These are phyloP conservation scores for Chaetura pelagica DNA, from an alignment of 2,113 vertebrate species.

Conservation along the genomic window DNA sequence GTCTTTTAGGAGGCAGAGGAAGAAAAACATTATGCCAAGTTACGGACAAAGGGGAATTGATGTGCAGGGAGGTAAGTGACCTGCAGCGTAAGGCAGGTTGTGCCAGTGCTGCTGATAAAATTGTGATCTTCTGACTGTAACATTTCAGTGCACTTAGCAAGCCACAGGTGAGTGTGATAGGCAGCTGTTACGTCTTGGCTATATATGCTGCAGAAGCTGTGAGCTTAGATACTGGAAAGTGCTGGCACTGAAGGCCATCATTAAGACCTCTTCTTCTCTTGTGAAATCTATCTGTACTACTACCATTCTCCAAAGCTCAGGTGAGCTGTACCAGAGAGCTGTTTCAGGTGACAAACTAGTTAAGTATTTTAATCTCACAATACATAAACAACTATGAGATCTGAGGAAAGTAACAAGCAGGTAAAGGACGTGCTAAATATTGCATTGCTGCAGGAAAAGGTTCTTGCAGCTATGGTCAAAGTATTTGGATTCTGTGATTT, in stretches of 20 bases:
- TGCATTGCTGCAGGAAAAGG: background rate
- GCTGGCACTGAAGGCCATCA: background rate
- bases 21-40: background rate
- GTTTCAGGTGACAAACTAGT: background rate
- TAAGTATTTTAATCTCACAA: background rate
- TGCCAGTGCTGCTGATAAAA: background rate
- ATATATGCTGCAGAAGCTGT: background rate
- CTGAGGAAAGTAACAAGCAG: background rate
- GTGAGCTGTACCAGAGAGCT: background rate
- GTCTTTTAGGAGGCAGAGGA: background rate
- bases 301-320: background rate
- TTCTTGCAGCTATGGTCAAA: background rate
- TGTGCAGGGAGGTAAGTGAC: background rate
- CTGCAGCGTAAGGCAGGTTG: background rate
- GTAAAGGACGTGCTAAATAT: background rate
- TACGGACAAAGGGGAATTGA: background rate
- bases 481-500: background rate
- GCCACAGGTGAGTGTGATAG: background rate
- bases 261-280: background rate
- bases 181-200: background rate
- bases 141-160: background rate
- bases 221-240: background rate
- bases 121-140: background rate
- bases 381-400: background rate
- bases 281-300: background rate